Evolutionary conservation across 2,797 vertebrate genomes (phyloP), one percentile per base, ranked within the genome.

Genomic region (Melanotaenia maccullochi): DNA sequence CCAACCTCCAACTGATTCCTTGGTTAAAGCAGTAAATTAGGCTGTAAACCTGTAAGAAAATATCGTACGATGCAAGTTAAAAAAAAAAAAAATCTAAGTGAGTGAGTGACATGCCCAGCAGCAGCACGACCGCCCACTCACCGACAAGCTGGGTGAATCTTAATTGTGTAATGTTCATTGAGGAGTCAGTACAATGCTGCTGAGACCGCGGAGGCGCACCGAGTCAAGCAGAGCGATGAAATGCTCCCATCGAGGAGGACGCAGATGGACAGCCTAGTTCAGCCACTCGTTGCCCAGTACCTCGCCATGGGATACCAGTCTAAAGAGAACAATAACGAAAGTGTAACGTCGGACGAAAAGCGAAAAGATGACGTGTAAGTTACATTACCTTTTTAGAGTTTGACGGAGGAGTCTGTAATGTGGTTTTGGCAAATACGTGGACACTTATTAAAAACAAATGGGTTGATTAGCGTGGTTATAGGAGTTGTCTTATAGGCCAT

Each of bases 241-340:
- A 91, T 89, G 89, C 92, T 91, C 84, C 84, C 88, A 68, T 78
- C 87, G 77, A 92, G 87, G 84, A 90, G 86, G 47, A 92, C 91
- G 52, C 92, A 92, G 82, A 95, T 94, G 93, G 93, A 95, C 89
- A 95, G 94, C 89, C 85, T 95, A 13, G 94, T 94, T 60, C 91
- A 93, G 83, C 94, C 94, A 60, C 91, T 95, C 60, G 94, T 94
- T 66, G 94, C 94, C 84, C 93, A 94, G 81, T 95, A 95, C 79
- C 93, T 95, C 78, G 93, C 92, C 59, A 95, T 95, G 92, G 94
- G 94, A 78, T 93, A 90, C 36, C 93, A 93, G 25, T 72, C 92
- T 30, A 93, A 91, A 66, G 93, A 93, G n/a, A 93, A 79, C 72
- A 89, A 88, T 35, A 89, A 81, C 82, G 91, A 90, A 76, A 91